Evolutionary conservation across 2,888 invertebrate species (phyloP), one percentile per base, ranked within the genome.

Genomic region (Corbicula japonica): DNA sequence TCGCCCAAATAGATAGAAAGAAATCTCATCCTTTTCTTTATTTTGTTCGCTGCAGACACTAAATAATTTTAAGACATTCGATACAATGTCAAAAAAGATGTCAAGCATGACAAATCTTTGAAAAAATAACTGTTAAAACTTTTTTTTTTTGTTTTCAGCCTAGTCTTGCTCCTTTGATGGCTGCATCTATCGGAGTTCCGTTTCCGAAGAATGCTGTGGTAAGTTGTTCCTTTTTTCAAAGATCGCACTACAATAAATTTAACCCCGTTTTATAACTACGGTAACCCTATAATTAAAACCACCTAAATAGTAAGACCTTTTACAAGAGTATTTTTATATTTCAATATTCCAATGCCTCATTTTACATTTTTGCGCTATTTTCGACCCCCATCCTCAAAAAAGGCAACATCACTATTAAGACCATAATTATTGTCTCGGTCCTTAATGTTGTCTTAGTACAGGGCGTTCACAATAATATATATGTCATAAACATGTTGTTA

Each of bases 201-300:
- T 96, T 97, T 80, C 99, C 99, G 32, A 96, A 97, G 68, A 98
- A 99, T 94, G 98, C 96, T 68, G 94, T 97, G 89, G 97, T 96
- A 93, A 88, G 91, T 88, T 35, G 34, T 35, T n/a, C 1, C 10
- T 28, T 68, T 52, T 28, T 12, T 23, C 28, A 23, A 26, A 52
- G 4, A 21, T 52, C 21, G 21, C 6, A 18, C 6, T n/a, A 15
- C 10, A 18, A 15, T 15, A 48, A 6, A 48, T n/a, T 18, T 12
- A 12, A 38, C 8, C 15, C 8, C 8, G 8, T 38, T 12, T 38
- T 12, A 38, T 38, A 38, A 38, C 15, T 12, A 38, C 15, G 18
- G 18, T 38, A 38, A 38, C 15, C 8, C 8, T 38, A 38, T 38
- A 38, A 38, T 38, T 12, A 38, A 12, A 38, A 38, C 15, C 8